Percentiles rank a stretch among this genome's conserved stretches.
phyloP scores from a whole-genome alignment of 2,113 vertebrate genomes.

The Sylvilagus bachmani region DNA sequence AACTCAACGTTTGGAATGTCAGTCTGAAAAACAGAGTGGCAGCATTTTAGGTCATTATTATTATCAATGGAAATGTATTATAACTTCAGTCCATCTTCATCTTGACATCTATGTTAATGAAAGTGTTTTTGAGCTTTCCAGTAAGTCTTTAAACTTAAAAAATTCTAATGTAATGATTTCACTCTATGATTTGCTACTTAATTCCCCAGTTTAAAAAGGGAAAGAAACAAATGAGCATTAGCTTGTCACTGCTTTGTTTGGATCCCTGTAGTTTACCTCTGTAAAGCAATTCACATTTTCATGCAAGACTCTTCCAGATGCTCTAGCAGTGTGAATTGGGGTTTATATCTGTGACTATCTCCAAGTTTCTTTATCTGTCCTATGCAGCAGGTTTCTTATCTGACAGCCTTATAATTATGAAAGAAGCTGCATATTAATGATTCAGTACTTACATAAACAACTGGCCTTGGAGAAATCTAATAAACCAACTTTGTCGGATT shows the following conservation, averaged over 20 bases:
- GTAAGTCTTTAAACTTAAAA: slow-evolving; percentile 48
- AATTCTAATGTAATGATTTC: not conserved
- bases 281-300: slow-evolving; percentile 77
- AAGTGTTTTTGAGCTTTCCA: not conserved
- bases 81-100: not conserved
- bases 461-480: slow-evolving; percentile 89
- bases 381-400: slow-evolving; percentile 89
- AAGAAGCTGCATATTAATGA: slow-evolving; percentile 89
- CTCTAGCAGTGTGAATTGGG: slow-evolving; percentile 56
- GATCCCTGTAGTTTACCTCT: slow-evolving; percentile 61
- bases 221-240: slow-evolving; percentile 29
- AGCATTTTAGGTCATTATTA: not conserved
- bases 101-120: slow-evolving; percentile 20
- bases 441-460: slow-evolving; percentile 89
- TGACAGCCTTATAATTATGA: slow-evolving; percentile 87
- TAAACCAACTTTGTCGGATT: slow-evolving; percentile 86
- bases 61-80: not conserved
- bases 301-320: slow-evolving; percentile 76
- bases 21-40: not conserved
- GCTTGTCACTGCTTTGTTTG: slow-evolving; percentile 63
- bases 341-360: slow-evolving; percentile 86
- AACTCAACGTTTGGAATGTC: not conserved
- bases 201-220: slow-evolving; percentile 2
- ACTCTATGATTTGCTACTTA: slow-evolving; percentile 60
- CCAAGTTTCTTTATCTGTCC: slow-evolving; percentile 87